A percentile compares a stretch with the other conserved stretches of the same genome.
These are phyloP conservation scores for Drosophila gaucha DNA, from an alignment of 2,888 invertebrate genomes.

Conservation along the genomic window DNA sequence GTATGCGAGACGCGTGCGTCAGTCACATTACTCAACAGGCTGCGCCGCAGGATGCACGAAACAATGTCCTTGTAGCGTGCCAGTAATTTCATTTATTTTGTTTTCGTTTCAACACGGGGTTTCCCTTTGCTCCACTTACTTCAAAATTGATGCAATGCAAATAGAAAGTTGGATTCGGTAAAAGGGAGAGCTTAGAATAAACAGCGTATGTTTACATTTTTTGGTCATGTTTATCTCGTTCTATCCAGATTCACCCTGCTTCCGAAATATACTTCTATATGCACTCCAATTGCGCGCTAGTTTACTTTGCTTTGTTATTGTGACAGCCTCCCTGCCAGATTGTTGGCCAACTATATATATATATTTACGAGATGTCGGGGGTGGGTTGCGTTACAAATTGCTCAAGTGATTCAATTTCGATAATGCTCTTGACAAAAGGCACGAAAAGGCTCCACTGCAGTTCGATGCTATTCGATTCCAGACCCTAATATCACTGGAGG, in stretches of 20 bases:
- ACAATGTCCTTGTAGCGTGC: slow-evolving; percentile 41
- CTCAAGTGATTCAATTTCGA: slow-evolving; percentile 73
- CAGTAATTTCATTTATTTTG: slow-evolving; percentile 63
- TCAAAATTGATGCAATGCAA: slow-evolving; percentile 66
- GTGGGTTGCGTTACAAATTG: slow-evolving; percentile 74
- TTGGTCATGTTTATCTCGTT: slow-evolving; percentile 33
- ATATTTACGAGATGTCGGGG: slow-evolving; percentile 42
- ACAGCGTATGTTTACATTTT: slow-evolving; percentile 63
- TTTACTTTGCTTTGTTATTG: slow-evolving; percentile 37
- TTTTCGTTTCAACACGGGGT: slow-evolving; percentile 26
- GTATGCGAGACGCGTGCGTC: slow-evolving; percentile 58
- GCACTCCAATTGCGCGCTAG: too few species aligned
- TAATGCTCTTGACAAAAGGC: slow-evolving; percentile 49
- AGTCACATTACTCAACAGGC: slow-evolving; percentile 65
- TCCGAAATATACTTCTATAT: too few species aligned
- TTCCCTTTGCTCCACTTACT: slow-evolving; percentile 38
- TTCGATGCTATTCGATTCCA: background rate
- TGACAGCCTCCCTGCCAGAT: slow-evolving; percentile 51
- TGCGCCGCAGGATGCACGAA: slow-evolving; percentile 54
- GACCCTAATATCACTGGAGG: slow-evolving; percentile 4
- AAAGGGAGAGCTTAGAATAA: slow-evolving; percentile 23
- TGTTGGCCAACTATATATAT: slow-evolving; percentile 16
- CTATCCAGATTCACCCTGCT: slow-evolving; percentile 21
- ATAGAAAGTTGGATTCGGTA: slow-evolving; percentile 29
- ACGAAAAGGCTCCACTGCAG: slow-evolving; percentile 19